phyloP scores from a whole-genome alignment of 1,140 invertebrate genomes.

The Bombus polaris region DNA sequence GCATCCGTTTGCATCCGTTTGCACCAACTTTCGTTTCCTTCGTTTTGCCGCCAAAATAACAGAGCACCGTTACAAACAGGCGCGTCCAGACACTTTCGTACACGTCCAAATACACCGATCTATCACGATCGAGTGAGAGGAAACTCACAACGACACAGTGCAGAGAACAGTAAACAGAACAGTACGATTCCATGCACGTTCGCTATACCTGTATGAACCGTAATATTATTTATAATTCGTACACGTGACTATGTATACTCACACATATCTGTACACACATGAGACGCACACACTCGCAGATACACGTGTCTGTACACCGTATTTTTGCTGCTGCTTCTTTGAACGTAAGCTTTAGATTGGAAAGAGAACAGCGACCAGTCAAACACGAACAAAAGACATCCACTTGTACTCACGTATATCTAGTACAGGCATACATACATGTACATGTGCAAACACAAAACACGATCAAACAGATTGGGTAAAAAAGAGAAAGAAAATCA shows the following conservation, averaged over 20 bases:
- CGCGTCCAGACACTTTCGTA: not conserved
- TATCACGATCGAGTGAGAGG: not conserved
- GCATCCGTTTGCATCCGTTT: constrained; percentile 56
- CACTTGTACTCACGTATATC: not conserved
- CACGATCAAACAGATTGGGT: constrained; percentile 17
- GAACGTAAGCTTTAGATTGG: constrained; percentile 77
- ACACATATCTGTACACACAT: constrained; percentile 59
- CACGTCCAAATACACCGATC: not conserved
- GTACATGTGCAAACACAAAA: not conserved
- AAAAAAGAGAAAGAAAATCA: constrained; percentile 14
- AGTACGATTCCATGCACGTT: constrained; percentile 78
- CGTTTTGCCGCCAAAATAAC: constrained; percentile 43
- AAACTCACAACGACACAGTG: constrained; percentile 6
- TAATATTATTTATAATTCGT: constrained; percentile 69
- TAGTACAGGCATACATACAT: not conserved
- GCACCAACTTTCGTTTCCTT: constrained; percentile 49
- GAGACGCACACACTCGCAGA: constrained; percentile 48
- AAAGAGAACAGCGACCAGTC: constrained; percentile 51
- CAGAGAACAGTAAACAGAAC: constrained; percentile 40
- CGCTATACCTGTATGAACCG: constrained; percentile 78
- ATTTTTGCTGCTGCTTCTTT: constrained; percentile 78
- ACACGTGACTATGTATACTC: constrained; percentile 59
- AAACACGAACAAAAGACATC: constrained; percentile 35
- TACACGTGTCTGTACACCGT: constrained; percentile 58
- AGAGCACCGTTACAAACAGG: constrained; percentile 18